phyloP scores from a whole-genome alignment of 2,797 vertebrate species.

The Gallirallus australis region DNA sequence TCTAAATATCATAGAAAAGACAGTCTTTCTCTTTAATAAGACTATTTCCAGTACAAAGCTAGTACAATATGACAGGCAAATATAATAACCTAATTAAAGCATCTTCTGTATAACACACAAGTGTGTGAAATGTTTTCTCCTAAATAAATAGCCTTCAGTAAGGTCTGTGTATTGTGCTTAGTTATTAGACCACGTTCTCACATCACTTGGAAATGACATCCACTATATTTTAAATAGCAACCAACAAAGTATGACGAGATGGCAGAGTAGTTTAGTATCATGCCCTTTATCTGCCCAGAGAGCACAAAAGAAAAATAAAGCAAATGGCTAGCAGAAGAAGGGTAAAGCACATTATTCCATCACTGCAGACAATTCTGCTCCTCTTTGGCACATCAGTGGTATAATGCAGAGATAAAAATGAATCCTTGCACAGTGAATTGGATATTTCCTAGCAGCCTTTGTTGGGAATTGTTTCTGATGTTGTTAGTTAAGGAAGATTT shows the following conservation, averaged over 20 bases:
- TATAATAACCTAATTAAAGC: conserved; percentile 63
- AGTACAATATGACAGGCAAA: conserved; percentile 50
- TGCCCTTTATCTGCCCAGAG: conserved; percentile 50
- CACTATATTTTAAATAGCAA: conserved; percentile 41
- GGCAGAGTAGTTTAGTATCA: conserved; percentile 62
- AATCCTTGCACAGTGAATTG: neutral
- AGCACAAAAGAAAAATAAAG: conserved; percentile 1
- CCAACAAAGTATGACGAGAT: conserved; percentile 45
- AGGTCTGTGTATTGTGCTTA: neutral
- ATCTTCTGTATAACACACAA: conserved; percentile 25
- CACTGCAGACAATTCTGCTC: conserved; percentile 4
- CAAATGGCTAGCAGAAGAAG: neutral
- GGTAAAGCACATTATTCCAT: neutral
- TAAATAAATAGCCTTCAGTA: conserved; percentile 47
- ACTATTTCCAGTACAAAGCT: conserved; percentile 20
- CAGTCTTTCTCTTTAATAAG: conserved; percentile 69
- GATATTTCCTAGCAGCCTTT: conserved; percentile 17
- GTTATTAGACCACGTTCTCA: neutral
- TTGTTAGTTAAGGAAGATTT: conserved; percentile 28
- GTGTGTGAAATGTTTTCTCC: conserved; percentile 53
- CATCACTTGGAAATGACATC: conserved; percentile 44
- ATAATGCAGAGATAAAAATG: conserved; percentile 25
- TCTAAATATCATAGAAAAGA: conserved; percentile 59
- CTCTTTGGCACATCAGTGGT: neutral
- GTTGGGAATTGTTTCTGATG: conserved; percentile 11